Evolutionary conservation across 1,140 invertebrate species (phyloP), one percentile per base, ranked within the genome.

Genomic region (Epicauta chinensis): DNA sequence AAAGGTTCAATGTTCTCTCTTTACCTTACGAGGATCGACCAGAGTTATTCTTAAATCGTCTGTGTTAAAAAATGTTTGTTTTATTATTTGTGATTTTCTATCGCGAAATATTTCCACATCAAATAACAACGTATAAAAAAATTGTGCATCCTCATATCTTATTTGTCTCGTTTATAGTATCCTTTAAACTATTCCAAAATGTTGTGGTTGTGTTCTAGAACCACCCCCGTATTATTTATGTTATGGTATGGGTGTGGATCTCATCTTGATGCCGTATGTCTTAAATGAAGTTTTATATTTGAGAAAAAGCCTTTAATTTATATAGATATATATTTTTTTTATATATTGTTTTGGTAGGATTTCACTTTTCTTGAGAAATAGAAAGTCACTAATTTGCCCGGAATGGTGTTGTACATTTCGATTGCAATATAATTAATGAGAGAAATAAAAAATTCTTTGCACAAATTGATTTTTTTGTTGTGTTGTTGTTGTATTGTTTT

Each of bases 351-450:
- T 23, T 11, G 36, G 43, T 35, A 37, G 29, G 48, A 54, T 54
- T 54, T 54, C 52, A 54, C 52, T 54, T 54, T 54, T 49, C 41
- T 54, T 54, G 52, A 40, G 52, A 54, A 54, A 54, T 54, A 54
- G 52, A 54, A 54, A 54, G 52, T 49, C 36, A 12, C 42, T 46
- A 40, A 39, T 38, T 47, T 47, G 45, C 11, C 45, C 16, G 29
- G 45, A 47, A 38, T 47, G 45, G 15, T 37, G 34, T 34, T 47
- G 36, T 23, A 23, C 23, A 23, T 23, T 23, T 23, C 23, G 23
- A 23, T 23, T 23, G 23, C 23, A 23, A 23, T 23, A 23, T 23
- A 23, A 23, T 23, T 23, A 23, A 23, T 23, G 23, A 23, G 23
- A 23, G 23, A 23, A 23, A 23, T 23, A 23, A 23, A 23, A 23